phyloP scores from a whole-genome alignment of 2,888 invertebrate species.

The Chloroclystis v-ata region DNA sequence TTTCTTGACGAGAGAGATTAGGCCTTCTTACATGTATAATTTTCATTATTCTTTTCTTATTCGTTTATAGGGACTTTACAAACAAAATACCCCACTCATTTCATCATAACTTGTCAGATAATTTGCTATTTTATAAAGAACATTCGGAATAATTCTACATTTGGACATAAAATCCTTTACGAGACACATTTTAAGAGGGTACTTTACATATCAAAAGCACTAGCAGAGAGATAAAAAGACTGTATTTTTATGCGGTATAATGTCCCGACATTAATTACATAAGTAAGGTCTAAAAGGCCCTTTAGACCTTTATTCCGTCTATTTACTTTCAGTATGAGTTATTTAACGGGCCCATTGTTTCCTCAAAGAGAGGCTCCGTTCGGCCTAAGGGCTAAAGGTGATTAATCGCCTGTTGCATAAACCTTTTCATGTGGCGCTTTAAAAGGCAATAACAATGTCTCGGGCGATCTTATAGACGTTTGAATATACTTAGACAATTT shows the following conservation, averaged over 20 bases:
- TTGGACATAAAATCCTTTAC: too few species aligned
- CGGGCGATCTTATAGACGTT: neutral
- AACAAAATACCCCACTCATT: too few species aligned
- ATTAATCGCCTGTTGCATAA: slow-evolving; percentile 10
- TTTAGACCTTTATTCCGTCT: neutral
- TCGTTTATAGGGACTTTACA: too few species aligned
- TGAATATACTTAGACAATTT: too few species aligned
- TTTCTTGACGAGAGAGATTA: too few species aligned
- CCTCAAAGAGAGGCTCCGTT: slow-evolving; percentile 2
- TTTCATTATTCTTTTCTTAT: too few species aligned
- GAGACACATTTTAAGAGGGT: neutral
- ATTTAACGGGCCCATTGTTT: slow-evolving; percentile 1
- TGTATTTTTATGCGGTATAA: neutral
- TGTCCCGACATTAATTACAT: neutral
- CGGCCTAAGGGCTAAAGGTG: slow-evolving; percentile 1
- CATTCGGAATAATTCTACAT: too few species aligned
- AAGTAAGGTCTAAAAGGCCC: neutral
- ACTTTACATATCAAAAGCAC: neutral
- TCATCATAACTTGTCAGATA: too few species aligned
- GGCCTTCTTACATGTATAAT: too few species aligned
- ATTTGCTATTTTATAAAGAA: too few species aligned
- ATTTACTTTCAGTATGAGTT: slow-evolving; percentile 2
- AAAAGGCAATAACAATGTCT: slow-evolving; percentile 9
- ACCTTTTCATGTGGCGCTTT: slow-evolving; percentile 2
- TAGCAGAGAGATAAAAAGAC: neutral